Conservation (phyloP, 2,888 invertebrate species). For the Mechanitis mazaeus region DNA sequence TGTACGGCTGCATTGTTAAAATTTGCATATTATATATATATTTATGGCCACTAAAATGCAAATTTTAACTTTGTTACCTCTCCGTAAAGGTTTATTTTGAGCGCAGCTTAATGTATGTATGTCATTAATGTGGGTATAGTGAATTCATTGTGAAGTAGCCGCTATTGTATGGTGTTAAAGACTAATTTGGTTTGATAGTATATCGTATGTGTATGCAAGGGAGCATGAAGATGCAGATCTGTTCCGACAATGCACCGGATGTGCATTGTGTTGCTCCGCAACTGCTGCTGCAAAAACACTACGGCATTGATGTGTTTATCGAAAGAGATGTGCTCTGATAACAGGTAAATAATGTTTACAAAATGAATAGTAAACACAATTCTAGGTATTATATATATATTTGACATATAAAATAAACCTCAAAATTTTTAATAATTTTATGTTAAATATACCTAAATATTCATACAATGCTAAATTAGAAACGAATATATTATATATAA, state of each 20-base stretch:
- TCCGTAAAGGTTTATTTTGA: conserved; percentile 1
- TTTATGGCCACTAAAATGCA: not conserved
- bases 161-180: conserved; percentile 10
- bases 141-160: conserved; percentile 1
- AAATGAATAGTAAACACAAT: too few species aligned
- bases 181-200: not conserved
- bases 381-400: too few species aligned
- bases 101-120: not conserved
- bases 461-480: too few species aligned
- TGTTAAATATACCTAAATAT: too few species aligned
- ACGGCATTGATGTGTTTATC: conserved; percentile 12
- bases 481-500: too few species aligned
- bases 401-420: too few species aligned
- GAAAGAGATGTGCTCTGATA: too few species aligned
- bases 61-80: not conserved
- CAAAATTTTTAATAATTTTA: too few species aligned
- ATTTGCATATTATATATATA: conserved; percentile 10
- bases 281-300: conserved; percentile 26
- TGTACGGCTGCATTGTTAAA: conserved; percentile 18
- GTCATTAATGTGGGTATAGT: not conserved
- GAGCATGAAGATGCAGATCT: conserved; percentile 53
- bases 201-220: conserved; percentile 16
- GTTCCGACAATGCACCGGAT: conserved; percentile 39
- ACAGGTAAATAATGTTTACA: conserved; percentile 3
- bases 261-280: conserved; percentile 34